These are phyloP conservation scores for Leucopsar rothschildi DNA, from an alignment of 2,113 vertebrate species.

Conservation along the genomic window DNA sequence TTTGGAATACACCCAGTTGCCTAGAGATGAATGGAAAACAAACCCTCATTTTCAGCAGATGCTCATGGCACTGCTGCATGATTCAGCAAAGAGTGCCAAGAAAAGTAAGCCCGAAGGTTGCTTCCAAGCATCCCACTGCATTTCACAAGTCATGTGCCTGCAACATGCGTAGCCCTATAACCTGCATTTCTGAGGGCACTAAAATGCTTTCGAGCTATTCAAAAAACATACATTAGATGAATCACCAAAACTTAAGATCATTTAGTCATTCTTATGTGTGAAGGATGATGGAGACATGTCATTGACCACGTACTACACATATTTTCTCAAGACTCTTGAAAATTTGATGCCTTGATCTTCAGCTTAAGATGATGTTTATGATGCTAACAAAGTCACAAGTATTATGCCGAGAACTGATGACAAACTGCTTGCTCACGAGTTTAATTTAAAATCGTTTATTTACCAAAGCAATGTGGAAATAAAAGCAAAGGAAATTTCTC, in stretches of 20 bases:
- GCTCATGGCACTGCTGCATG: not conserved
- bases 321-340: not conserved
- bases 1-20: not conserved
- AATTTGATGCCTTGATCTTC: not conserved
- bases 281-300: not conserved
- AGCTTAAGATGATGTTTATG: not conserved
- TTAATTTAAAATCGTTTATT: not conserved
- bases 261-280: not conserved
- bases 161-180: not conserved
- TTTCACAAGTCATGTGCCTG: not conserved
- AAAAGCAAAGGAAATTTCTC: not conserved
- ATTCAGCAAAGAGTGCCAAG: not conserved
- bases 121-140: not conserved
- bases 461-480: not conserved
- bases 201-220: not conserved
- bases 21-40: not conserved
- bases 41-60: not conserved
- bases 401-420: not conserved
- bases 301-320: accelerated
- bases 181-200: not conserved
- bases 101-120: not conserved
- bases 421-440: not conserved
- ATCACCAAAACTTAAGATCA: not conserved
- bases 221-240: not conserved
- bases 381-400: not conserved